Percentiles rank a stretch among this genome's conserved stretches.
Evolutionary conservation across 2,888 invertebrate species (phyloP).

Genomic region (Spodoptera exigua): DNA sequence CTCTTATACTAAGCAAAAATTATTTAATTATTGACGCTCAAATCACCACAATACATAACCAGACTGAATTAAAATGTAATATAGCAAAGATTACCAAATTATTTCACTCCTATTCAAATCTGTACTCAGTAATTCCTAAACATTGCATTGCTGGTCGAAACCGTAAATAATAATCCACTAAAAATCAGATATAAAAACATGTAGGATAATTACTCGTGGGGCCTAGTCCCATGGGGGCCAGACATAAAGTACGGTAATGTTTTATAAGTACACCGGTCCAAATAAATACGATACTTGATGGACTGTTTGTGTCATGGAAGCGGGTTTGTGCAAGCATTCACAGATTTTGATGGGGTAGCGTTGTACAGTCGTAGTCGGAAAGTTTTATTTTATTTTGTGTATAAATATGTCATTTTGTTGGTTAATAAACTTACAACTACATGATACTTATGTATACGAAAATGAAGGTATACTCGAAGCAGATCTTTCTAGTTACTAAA

Average conservation of each 20-base stretch:
- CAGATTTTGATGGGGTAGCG: conserved; percentile 88
- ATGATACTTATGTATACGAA: no score
- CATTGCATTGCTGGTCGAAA: conserved; percentile 70
- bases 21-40: no score
- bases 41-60: no score
- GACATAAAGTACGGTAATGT: conserved; percentile 75
- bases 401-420: background rate
- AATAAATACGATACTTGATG: conserved; percentile 82
- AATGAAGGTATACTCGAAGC: no score
- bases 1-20: no score
- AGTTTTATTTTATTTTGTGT: background rate
- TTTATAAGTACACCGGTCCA: conserved; percentile 53
- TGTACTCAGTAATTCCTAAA: conserved; percentile 60
- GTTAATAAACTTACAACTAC: no score
- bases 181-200: conserved; percentile 88
- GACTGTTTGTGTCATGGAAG: conserved; percentile 88
- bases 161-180: conserved; percentile 87
- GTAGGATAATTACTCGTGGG: conserved; percentile 87
- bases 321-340: conserved; percentile 90
- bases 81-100: conserved; percentile 32
- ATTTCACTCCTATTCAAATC: conserved; percentile 37
- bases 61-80: background rate
- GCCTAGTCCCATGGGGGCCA: conserved; percentile 80
- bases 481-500: no score
- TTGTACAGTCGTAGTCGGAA: conserved; percentile 72